Base-by-base conservation (phyloP, 1,140 invertebrate species). In the Gryon sp. region DNA sequence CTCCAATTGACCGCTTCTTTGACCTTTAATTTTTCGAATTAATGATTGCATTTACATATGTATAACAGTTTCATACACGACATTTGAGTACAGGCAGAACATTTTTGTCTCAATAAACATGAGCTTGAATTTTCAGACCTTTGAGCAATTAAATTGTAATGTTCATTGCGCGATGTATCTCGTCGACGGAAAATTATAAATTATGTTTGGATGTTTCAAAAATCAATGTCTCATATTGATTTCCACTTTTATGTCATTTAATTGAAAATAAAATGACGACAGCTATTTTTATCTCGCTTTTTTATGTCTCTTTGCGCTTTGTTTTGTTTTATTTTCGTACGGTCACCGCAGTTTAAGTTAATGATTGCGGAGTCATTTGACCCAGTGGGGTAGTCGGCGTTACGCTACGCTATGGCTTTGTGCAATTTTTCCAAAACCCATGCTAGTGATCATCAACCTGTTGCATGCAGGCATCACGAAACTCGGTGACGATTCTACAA, bases 371-470 rank as follows among this genome's bases (percentile, higher is more conserved):
- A n/a, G n/a, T n/a, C n/a, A n/a, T n/a, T n/a, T n/a, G n/a, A n/a
- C n/a, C n/a, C n/a, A n/a, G n/a, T n/a, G n/a, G n/a, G n/a, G n/a
- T n/a, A n/a, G n/a, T n/a, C n/a, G n/a, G n/a, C n/a, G n/a, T n/a
- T n/a, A n/a, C n/a, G n/a, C n/a, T 28, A n/a, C 26, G 7, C 7
- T 20, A 20, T 14, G 2, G 11, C 8, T 50, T 40, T 38, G 14
- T 32, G 30, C 19, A 43, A 50, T 60, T 70, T 62, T 70, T 62
- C 36, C 53, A 52, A 70, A 70, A 62, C 38, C 20, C 16, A 22
- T 41, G 46, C 20, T 36, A 53, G 55, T 9, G 46, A 55, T 72
- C 66, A 60, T 62, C 57, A 72, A 72, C 66, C 66, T 72, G 66
- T 72, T 72, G 55, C 66, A 62, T 28, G 53, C 11, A 36, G 32